Percentiles rank a stretch among this genome's conserved stretches.
phyloP scores from a whole-genome alignment of 2,888 invertebrate genomes.

The Cybosia mesomella region DNA sequence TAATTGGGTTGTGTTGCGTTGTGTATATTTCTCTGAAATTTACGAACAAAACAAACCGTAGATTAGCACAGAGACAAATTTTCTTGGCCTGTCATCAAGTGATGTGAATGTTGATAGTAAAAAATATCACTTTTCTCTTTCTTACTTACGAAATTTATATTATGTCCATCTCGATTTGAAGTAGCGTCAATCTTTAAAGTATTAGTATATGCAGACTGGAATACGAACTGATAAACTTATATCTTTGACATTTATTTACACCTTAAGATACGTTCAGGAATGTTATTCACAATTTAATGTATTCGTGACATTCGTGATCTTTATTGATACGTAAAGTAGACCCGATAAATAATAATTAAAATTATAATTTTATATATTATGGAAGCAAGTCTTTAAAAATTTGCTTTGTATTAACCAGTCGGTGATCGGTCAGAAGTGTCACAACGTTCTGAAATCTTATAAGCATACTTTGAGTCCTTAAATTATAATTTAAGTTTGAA shows the following conservation, averaged over 20 bases:
- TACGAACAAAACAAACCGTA: background rate
- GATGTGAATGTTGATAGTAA: background rate
- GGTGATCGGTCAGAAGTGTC: no score
- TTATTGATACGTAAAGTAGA: no score
- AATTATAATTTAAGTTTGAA: no score
- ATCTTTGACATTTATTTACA: constrained; percentile 5
- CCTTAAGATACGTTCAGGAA: constrained; percentile 7
- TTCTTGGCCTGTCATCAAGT: background rate
- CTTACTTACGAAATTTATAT: background rate
- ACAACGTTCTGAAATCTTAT: no score
- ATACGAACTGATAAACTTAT: background rate
- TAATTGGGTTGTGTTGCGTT: background rate
- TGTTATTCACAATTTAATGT: background rate
- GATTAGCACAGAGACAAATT: background rate
- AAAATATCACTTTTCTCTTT: background rate
- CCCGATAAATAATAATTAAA: no score
- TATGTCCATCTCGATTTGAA: background rate
- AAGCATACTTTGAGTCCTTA: no score
- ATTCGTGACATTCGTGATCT: no score
- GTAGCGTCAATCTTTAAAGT: background rate
- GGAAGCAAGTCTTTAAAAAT: no score
- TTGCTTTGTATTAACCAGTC: no score
- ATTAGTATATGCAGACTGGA: background rate
- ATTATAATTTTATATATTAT: no score
- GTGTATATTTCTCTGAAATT: background rate